Evolutionary conservation across 2,113 vertebrate species (phyloP).

Genomic region (Pontoporia blainvillei): DNA sequence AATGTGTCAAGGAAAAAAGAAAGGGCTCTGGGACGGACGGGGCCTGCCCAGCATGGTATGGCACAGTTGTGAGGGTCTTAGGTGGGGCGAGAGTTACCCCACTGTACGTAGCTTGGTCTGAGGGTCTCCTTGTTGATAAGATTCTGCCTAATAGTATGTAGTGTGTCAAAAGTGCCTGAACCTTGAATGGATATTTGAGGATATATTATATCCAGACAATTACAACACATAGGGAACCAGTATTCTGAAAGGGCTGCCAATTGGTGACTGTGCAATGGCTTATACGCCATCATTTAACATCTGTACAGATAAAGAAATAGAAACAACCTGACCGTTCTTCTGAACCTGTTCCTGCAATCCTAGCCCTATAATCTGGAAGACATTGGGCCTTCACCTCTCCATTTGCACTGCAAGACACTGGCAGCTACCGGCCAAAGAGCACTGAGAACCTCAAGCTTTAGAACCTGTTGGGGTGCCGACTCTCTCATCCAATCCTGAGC

Average conservation of each 20-base stretch:
- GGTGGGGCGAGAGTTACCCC: background rate
- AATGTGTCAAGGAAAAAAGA: background rate
- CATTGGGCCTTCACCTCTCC: background rate
- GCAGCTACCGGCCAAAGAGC: background rate
- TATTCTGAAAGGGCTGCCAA: background rate
- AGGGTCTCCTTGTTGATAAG: background rate
- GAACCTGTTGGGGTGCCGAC: background rate
- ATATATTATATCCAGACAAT: background rate
- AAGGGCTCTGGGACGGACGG: background rate
- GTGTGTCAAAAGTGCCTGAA: background rate
- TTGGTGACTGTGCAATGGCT: background rate
- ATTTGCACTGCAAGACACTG: background rate
- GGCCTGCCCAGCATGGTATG: background rate
- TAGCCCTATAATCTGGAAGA: background rate
- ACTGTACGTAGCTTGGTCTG: background rate
- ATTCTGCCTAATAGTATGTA: background rate
- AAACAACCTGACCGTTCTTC: background rate
- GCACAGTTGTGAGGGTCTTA: background rate
- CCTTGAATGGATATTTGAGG: background rate
- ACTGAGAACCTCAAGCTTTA: background rate
- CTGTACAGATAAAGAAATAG: background rate
- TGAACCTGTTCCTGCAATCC: background rate
- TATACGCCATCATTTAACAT: constrained; percentile 1
- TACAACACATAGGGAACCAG: background rate
- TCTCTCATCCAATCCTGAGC: background rate